A percentile compares a stretch with the other conserved stretches of the same genome.
These are phyloP conservation scores for Liasis olivaceus DNA, from an alignment of 2,797 vertebrate species.

Conservation along the genomic window DNA sequence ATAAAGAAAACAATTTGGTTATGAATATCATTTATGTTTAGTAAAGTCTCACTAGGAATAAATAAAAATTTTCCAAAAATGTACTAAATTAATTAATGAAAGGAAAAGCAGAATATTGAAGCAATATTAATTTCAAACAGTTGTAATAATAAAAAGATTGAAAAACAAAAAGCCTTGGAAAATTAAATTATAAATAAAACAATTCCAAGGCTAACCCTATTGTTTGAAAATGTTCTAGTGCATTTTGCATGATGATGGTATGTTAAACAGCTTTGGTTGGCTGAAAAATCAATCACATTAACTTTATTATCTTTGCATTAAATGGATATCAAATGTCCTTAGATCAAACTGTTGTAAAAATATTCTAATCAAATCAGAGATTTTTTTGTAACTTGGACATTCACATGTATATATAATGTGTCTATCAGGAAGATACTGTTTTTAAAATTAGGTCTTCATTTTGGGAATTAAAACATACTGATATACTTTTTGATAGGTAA, in stretches of 20 bases:
- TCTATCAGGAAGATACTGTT: constrained; percentile 11
- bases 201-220: not conserved
- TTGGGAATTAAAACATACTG: constrained; percentile 25
- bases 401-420: not conserved
- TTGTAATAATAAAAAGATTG: not conserved
- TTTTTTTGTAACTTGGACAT: not conserved
- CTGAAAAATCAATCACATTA: not conserved
- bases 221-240: not conserved
- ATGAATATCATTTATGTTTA: not conserved
- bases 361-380: not conserved
- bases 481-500: not conserved
- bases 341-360: not conserved
- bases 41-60: not conserved
- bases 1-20: not conserved
- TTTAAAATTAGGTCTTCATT: constrained; percentile 25
- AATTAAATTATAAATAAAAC: not conserved
- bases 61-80: not conserved
- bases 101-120: not conserved
- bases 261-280: not conserved
- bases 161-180: not conserved
- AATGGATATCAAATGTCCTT: not conserved
- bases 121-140: not conserved
- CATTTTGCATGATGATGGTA: not conserved
- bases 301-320: not conserved
- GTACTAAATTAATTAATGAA: not conserved